Conservation (phyloP, 2,113 vertebrate genomes). For the Macquaria australasica region DNA sequence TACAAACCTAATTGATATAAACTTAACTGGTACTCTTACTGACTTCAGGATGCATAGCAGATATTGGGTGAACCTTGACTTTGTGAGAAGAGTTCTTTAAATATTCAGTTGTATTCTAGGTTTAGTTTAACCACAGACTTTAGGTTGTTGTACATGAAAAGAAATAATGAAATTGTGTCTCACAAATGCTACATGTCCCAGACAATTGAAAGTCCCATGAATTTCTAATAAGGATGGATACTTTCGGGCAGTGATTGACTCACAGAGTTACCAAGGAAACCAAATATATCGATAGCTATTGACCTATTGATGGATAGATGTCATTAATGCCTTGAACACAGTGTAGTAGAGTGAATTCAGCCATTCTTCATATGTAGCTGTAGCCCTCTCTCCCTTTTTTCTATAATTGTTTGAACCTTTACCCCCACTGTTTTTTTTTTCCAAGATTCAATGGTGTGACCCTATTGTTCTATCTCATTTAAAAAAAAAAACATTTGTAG, state of each 20-base stretch:
- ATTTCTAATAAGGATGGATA: not conserved
- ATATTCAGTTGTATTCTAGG: not conserved
- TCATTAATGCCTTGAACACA: not conserved
- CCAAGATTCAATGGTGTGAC: constrained; percentile 6
- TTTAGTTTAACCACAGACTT: not conserved
- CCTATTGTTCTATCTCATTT: constrained; percentile 39
- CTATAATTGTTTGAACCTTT: constrained; percentile 39
- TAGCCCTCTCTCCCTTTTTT: not conserved
- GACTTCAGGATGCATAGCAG: not conserved
- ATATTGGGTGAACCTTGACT: not conserved
- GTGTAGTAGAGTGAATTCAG: not conserved
- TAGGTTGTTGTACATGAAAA: not conserved
- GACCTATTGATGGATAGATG: constrained; percentile 33
- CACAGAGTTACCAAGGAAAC: not conserved
- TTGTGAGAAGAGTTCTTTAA: not conserved
- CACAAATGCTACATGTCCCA: not conserved
- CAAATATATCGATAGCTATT: constrained; percentile 13
- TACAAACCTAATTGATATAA: not conserved
- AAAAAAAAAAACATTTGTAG: constrained; percentile 27
- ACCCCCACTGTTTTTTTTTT: constrained; percentile 4
- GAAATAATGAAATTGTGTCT: no score
- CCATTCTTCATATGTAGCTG: not conserved
- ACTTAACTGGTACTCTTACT: not conserved
- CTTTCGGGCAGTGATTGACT: not conserved
- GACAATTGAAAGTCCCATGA: not conserved